Conservation (phyloP, 2,888 invertebrate species). For the Cinara cedri region DNA sequence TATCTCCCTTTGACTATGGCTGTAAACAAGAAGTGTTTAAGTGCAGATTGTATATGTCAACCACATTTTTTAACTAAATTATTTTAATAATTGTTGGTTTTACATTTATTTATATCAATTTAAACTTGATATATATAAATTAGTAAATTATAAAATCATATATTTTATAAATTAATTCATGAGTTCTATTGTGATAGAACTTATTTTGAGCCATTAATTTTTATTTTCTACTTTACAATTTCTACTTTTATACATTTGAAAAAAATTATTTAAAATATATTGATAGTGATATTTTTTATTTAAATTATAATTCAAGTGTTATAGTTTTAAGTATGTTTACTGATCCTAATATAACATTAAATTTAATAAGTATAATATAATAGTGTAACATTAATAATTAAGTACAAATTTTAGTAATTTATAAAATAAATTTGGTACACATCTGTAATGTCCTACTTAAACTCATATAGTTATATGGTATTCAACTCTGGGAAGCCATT, state of each 20-base stretch:
- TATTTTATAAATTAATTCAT: no score
- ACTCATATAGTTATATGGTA: no score
- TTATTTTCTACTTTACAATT: constrained; percentile 38
- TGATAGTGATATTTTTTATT: not conserved
- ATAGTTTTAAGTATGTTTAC: not conserved
- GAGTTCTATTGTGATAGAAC: not conserved
- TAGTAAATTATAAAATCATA: not conserved
- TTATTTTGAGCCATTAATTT: constrained; percentile 10
- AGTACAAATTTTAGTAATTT: no score
- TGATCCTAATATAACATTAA: no score
- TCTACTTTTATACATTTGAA: constrained; percentile 15
- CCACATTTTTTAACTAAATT: constrained; percentile 43
- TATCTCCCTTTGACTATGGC: constrained; percentile 77
- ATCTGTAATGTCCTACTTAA: no score
- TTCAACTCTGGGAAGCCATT: no score
- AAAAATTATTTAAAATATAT: constrained; percentile 3
- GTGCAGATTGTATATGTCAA: constrained; percentile 39
- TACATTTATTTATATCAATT: not conserved
- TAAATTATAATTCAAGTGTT: not conserved
- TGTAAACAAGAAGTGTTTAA: constrained; percentile 71
- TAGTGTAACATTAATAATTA: no score
- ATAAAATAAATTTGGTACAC: no score
- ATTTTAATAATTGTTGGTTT: constrained; percentile 15
- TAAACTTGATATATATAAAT: not conserved
- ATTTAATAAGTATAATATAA: no score